These are phyloP conservation scores for Ectropis grisescens DNA, from an alignment of 1,140 invertebrate species.

Conservation along the genomic window DNA sequence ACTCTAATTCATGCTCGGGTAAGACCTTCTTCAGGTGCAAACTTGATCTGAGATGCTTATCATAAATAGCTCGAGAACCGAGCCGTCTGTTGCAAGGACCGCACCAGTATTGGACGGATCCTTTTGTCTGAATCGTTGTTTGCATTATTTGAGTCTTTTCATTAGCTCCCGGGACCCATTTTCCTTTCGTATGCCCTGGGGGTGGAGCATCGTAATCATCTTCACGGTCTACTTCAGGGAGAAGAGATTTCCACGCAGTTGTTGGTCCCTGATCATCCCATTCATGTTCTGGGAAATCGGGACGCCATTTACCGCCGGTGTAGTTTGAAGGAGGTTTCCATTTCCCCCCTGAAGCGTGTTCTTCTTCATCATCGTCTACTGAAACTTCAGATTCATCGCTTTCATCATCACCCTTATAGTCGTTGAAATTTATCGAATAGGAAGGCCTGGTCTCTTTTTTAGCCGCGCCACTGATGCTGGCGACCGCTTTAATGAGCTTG, in stretches of 20 bases:
- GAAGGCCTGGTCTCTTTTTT: constrained; percentile 65
- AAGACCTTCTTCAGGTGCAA: constrained; percentile 79
- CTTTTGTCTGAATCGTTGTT: constrained; percentile 58
- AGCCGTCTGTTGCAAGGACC: constrained; percentile 81
- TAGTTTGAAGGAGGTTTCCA: constrained; percentile 79
- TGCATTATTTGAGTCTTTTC: constrained; percentile 70
- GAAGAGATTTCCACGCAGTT: constrained; percentile 59
- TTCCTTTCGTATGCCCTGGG: constrained; percentile 79
- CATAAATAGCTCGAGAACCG: constrained; percentile 79
- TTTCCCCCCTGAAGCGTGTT: constrained; percentile 72
- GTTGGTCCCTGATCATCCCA: constrained; percentile 53
- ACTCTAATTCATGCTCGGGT: constrained; percentile 76
- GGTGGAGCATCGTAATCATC: constrained; percentile 72
- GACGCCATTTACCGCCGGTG: constrained; percentile 82
- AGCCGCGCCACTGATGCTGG: constrained; percentile 67
- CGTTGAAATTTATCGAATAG: constrained; percentile 56
- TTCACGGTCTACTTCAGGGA: constrained; percentile 46
- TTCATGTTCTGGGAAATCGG: constrained; percentile 51
- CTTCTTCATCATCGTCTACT: constrained; percentile 74
- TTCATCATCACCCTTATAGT: constrained; percentile 70
- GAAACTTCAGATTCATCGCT: constrained; percentile 68
- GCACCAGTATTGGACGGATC: constrained; percentile 81
- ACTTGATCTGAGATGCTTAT: constrained; percentile 80
- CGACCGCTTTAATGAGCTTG: constrained; percentile 74
- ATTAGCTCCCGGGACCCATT: constrained; percentile 80